Evolutionary conservation across 2,113 vertebrate species (phyloP).

Genomic region (Oceanites oceanicus): DNA sequence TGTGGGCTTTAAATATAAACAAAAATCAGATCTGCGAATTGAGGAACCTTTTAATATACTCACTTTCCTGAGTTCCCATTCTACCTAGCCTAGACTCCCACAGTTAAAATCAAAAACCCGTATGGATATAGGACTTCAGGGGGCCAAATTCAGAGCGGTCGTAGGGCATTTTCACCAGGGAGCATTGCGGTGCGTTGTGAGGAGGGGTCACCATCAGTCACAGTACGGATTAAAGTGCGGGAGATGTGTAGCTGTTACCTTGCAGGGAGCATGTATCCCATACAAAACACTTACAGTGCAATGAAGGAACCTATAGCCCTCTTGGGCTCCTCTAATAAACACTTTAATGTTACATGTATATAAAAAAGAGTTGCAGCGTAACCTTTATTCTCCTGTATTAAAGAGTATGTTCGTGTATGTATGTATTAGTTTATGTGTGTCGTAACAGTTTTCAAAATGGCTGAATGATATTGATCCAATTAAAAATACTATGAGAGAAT

Average conservation of each 20-base stretch:
- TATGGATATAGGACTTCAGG: not conserved
- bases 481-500: not conserved
- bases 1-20: constrained; percentile 35
- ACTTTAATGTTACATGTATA: not conserved
- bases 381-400: not conserved
- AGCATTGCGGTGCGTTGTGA: not conserved
- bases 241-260: not conserved
- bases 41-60: constrained; percentile 38
- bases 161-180: not conserved
- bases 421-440: not conserved
- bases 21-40: constrained; percentile 36
- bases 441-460: constrained; percentile 42
- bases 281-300: not conserved
- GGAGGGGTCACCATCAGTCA: not conserved
- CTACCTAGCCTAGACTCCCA: not conserved
- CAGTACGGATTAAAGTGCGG: not conserved
- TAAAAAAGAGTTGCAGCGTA: not conserved
- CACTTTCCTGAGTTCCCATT: not conserved
- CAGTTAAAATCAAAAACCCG: constrained; percentile 26
- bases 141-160: not conserved
- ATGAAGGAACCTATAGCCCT: not conserved
- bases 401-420: not conserved
- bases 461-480: constrained; percentile 29
- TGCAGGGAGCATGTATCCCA: not conserved
- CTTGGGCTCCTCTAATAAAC: not conserved